A percentile compares a stretch with the other conserved stretches of the same genome.
Evolutionary conservation across 2,888 invertebrate species (phyloP).

Genomic region (Micoletzkya japonica): DNA sequence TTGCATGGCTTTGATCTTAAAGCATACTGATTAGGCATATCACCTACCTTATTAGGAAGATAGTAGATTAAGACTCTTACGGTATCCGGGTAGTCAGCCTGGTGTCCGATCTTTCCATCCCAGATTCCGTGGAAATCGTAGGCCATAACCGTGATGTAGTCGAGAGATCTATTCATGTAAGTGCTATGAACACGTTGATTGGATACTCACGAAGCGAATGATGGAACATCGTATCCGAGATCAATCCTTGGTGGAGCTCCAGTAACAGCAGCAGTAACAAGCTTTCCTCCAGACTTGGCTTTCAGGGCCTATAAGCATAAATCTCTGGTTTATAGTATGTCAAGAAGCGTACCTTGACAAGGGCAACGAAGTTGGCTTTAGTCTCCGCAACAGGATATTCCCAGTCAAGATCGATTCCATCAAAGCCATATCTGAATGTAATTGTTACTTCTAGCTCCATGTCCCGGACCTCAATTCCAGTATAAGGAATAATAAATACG

Average conservation of each 20-base stretch:
- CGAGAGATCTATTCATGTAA: no score
- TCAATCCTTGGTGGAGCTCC: slow-evolving; percentile 88
- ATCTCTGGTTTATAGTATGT: background rate
- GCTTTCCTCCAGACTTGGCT: slow-evolving; percentile 42
- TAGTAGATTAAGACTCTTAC: no score
- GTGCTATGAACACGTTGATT: slow-evolving; percentile 13
- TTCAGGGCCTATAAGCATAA: slow-evolving; percentile 5
- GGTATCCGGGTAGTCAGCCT: slow-evolving; percentile 5
- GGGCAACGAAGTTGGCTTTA: slow-evolving; percentile 23
- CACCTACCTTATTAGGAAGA: no score
- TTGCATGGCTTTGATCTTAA: slow-evolving; percentile 73
- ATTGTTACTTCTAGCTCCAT: background rate
- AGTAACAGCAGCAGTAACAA: slow-evolving; percentile 80
- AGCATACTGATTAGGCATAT: background rate
- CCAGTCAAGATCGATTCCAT: slow-evolving; percentile 60
- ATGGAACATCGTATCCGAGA: slow-evolving; percentile 77
- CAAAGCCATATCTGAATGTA: slow-evolving; percentile 42
- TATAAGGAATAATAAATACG: background rate
- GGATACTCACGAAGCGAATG: slow-evolving; percentile 48
- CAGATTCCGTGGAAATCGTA: slow-evolving; percentile 34
- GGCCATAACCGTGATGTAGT: slow-evolving; percentile 35
- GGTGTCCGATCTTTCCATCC: slow-evolving; percentile 29
- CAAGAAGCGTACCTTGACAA: slow-evolving; percentile 23
- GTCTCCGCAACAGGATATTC: slow-evolving; percentile 65
- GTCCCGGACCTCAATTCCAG: background rate